A percentile compares a stretch with the other conserved stretches of the same genome.
These are phyloP conservation scores for Cinara cedri DNA, from an alignment of 2,888 invertebrate genomes.

Conservation along the genomic window DNA sequence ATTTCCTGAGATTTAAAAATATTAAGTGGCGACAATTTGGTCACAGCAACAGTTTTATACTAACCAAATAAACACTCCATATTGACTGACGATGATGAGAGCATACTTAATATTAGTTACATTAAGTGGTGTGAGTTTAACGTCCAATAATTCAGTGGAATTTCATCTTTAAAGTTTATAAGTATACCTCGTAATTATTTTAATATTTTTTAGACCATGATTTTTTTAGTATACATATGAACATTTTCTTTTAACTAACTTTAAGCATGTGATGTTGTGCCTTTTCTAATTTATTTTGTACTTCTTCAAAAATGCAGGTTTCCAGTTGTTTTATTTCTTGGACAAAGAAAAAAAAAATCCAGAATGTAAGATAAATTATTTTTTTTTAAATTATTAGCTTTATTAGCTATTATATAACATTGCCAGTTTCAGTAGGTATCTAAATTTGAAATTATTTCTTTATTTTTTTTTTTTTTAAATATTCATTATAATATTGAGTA, in stretches of 20 bases:
- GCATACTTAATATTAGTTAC: not conserved
- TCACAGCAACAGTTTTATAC: not conserved
- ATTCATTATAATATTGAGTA: too few relatives aligned
- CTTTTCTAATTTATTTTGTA: not conserved
- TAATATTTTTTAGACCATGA: not conserved
- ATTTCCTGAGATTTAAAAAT: not conserved
- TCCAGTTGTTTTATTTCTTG: not conserved
- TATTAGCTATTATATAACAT: too few relatives aligned
- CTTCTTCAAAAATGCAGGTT: slow-evolving; percentile 11
- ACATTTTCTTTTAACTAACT: not conserved
- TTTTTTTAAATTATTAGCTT: too few relatives aligned
- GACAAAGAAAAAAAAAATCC: not conserved
- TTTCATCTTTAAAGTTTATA: not conserved
- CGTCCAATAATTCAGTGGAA: not conserved
- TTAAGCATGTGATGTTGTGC: not conserved
- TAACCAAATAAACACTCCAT: not conserved
- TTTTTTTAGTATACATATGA: not conserved
- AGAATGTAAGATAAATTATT: not conserved
- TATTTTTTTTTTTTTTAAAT: too few relatives aligned
- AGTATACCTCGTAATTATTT: too few relatives aligned
- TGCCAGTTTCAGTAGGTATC: too few relatives aligned
- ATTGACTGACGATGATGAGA: not conserved
- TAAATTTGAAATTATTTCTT: too few relatives aligned
- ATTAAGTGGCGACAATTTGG: not conserved
- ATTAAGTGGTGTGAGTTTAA: not conserved